Percentiles rank a stretch among this genome's conserved stretches.
Evolutionary conservation across 2,888 invertebrate species (phyloP).

Genomic region (Zygothrica quintamaculata): DNA sequence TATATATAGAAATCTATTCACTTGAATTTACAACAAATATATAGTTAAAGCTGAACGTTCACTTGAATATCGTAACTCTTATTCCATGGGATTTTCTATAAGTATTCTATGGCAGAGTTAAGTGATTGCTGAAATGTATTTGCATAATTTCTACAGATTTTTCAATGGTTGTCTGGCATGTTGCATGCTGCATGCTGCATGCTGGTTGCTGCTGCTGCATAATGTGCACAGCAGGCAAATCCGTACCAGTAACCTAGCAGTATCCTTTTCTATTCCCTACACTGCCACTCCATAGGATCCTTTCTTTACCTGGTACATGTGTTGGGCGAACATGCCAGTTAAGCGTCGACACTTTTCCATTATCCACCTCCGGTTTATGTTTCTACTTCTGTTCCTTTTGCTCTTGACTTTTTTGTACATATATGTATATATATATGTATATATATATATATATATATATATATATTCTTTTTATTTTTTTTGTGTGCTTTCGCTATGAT

Average conservation of each 20-base stretch:
- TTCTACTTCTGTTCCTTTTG: conserved; percentile 4
- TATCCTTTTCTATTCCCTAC: neutral
- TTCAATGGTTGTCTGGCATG: conserved; percentile 65
- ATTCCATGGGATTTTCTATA: conserved; percentile 14
- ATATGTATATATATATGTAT: too few relatives aligned
- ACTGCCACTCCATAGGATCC: too few relatives aligned
- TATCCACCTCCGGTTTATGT: neutral
- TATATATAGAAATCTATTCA: conserved; percentile 7
- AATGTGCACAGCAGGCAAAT: conserved; percentile 46
- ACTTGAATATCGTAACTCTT: neutral
- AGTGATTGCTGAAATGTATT: conserved; percentile 81
- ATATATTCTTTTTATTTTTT: conserved; percentile 12
- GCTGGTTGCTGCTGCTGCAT: conserved; percentile 44
- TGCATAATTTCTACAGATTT: conserved; percentile 80
- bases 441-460: too few relatives aligned
- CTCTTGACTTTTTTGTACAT: too few relatives aligned
- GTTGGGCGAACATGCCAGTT: conserved; percentile 67
- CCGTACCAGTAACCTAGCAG: conserved; percentile 3
- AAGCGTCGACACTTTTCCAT: conserved; percentile 55
- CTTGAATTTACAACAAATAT: neutral
- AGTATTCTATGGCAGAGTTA: conserved; percentile 49
- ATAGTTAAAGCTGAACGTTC: conserved; percentile 11
- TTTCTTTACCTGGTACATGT: conserved; percentile 42
- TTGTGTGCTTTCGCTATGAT: conserved; percentile 11
- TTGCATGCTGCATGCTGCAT: conserved; percentile 16